Evolutionary conservation across 2,797 vertebrate genomes (phyloP).

Genomic region (Lutjanus campechanus): DNA sequence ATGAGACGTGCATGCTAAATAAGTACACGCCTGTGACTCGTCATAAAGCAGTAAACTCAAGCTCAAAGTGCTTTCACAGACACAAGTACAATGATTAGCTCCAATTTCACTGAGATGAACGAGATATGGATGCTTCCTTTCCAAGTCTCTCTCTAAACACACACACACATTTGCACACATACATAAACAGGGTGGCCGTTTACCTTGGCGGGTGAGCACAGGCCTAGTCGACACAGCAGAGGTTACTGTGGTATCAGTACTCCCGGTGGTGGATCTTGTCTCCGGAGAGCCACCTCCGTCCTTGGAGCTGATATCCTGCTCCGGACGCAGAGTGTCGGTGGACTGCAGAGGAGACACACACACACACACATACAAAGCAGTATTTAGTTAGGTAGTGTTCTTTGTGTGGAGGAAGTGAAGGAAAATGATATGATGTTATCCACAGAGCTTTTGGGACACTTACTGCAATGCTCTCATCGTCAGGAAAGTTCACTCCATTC

Average conservation of each 20-base stretch:
- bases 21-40: conserved; percentile 14
- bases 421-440: conserved; percentile 24
- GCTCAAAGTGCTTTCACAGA: conserved; percentile 21
- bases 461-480: conserved; percentile 90
- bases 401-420: conserved; percentile 22
- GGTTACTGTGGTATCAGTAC: conserved; percentile 66
- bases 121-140: conserved; percentile 34
- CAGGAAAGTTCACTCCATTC: conserved; percentile 87
- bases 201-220: conserved; percentile 85
- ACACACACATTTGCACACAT: conserved; percentile 2
- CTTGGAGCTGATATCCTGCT: conserved; percentile 86
- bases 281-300: conserved; percentile 79
- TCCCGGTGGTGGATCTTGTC: conserved; percentile 60
- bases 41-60: conserved; percentile 35
- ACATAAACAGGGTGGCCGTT: conserved; percentile 17
- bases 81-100: conserved; percentile 34
- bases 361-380: conserved; percentile 10
- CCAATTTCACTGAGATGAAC: conserved; percentile 25
- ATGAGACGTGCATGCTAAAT: conserved; percentile 59
- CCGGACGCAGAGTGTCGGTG: conserved; percentile 68
- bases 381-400: conserved; percentile 21
- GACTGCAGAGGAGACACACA: conserved; percentile 75
- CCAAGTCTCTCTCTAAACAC: conserved; percentile 5
- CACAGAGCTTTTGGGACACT: conserved; percentile 61
- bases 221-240: conserved; percentile 73